Percentiles rank a stretch among this genome's conserved stretches.
These are phyloP conservation scores for Cryptoprocta ferox DNA, from an alignment of 2,797 vertebrate species.

Conservation along the genomic window DNA sequence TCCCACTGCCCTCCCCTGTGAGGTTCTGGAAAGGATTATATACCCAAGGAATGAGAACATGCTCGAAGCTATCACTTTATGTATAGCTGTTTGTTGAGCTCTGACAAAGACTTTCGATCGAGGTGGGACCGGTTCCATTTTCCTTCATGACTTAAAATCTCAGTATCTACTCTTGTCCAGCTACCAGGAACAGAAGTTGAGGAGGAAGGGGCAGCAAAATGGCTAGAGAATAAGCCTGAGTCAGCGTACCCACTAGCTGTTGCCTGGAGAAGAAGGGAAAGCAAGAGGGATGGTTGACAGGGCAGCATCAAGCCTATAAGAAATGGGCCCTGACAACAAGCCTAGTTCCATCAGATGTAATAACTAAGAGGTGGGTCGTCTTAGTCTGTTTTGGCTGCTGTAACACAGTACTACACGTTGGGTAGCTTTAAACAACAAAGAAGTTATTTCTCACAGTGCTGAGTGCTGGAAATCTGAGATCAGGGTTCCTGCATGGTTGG, in stretches of 20 bases:
- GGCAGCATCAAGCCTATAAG: not conserved
- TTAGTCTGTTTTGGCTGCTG: not conserved
- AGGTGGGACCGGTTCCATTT: not conserved
- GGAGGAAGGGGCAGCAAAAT: not conserved
- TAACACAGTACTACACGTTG: not conserved
- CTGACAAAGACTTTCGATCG: not conserved
- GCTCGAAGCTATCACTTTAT: not conserved
- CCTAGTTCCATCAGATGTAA: rapidly evolving
- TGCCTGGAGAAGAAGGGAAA: not conserved
- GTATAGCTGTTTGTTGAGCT: not conserved
- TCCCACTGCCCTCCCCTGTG: not conserved
- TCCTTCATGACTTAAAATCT: not conserved
- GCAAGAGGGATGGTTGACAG: not conserved
- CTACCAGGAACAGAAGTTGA: not conserved
- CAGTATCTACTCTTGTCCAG: not conserved
- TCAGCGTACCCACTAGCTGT: not conserved
- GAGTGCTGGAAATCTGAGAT: not conserved
- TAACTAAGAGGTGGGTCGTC: not conserved
- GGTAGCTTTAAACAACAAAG: not conserved
- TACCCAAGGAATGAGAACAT: not conserved
- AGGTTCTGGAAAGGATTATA: not conserved
- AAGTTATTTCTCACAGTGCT: not conserved
- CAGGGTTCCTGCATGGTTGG: not conserved
- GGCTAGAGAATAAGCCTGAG: not conserved
- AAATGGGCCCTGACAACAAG: not conserved